Percentiles rank a stretch among this genome's conserved stretches.
Conservation (phyloP, 2,113 vertebrate genomes). For the Bubo blakistoni region DNA sequence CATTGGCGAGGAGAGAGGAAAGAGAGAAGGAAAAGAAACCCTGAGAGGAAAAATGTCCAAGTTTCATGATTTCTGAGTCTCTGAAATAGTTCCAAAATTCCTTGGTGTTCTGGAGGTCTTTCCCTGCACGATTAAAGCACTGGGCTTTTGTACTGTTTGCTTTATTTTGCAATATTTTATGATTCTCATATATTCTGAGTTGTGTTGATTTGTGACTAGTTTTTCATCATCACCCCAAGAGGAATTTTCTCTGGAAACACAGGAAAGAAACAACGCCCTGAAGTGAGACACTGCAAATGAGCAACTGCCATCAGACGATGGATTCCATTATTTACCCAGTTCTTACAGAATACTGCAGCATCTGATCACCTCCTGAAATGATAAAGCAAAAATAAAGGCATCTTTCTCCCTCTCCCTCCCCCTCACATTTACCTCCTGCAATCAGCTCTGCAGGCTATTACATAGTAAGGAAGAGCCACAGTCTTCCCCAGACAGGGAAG, state of each 20-base stretch:
- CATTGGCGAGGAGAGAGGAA: neutral
- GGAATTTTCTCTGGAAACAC: slow-evolving; percentile 26
- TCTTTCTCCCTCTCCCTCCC: neutral
- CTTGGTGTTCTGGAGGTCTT: slow-evolving; percentile 34
- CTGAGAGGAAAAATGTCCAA: slow-evolving; percentile 6
- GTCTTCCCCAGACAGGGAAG: neutral
- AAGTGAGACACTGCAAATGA: neutral
- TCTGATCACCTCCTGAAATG: neutral
- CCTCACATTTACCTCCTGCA: neutral
- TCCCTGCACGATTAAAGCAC: neutral
- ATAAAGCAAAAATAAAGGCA: neutral
- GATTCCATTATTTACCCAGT: neutral
- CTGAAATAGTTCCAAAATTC: slow-evolving; percentile 32
- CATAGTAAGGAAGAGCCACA: neutral
- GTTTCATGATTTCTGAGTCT: neutral
- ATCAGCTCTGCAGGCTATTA: neutral
- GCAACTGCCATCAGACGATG: neutral
- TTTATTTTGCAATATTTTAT: slow-evolving; percentile 54
- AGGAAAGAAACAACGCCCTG: slow-evolving; percentile 1
- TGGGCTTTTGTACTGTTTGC: slow-evolving; percentile 1
- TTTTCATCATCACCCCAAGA: slow-evolving; percentile 19
- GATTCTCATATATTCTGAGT: slow-evolving; percentile 5
- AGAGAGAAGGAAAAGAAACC: neutral
- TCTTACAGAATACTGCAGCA: neutral
- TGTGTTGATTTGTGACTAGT: slow-evolving; percentile 45